Base-by-base conservation (phyloP, 1,140 invertebrate genomes). In the Dreissena rostriformis region DNA sequence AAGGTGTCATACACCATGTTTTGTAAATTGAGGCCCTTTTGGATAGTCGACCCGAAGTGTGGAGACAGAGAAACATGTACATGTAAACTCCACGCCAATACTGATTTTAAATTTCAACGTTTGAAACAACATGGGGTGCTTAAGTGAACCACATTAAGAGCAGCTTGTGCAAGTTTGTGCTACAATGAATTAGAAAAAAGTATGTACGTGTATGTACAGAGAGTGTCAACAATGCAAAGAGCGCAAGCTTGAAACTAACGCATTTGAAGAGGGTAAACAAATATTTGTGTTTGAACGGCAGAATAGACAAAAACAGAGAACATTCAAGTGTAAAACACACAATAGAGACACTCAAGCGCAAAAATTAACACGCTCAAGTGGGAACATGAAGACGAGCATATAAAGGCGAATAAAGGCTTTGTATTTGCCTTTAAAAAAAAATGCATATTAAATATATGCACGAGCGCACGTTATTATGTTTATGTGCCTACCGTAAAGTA, bases 31-130 rank as follows among this genome's bases (percentile, higher is more conserved):
- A 19, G 57, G 17, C 57, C 57, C 2, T 81, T 86, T 73, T 84
- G 75, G 75, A 72, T 84, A 14, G 67, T 84, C n/a, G 61, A 81
- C 29, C 75, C 75, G 61, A 76, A 61, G 66, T 72, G 65, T 76
- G 65, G 61, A 2, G 49, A 84, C n/a, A 67, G 85, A 67, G 67
- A 84, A n/a, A 61, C 57, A 61, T 86, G 81, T 71, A 8, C 68
- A 11, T 86, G 81, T 51, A 84, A 80, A 26, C 22, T 80, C 1
- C 85, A 86, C 71, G 75, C 70, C 63, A 86, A 76, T 49, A 73
- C 83, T 24, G 15, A 75, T 49, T 83, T 70, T 57, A 75, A 63
- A 70, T 61, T 61, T 61, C 2, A 19, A n/a, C 57, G 22, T n/a
- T 61, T 5, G 57, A 61, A 61, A 61, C 24, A 84, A 49, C 52